Evolutionary conservation across 2,797 vertebrate genomes (phyloP).

Genomic region (Spinus pinus): DNA sequence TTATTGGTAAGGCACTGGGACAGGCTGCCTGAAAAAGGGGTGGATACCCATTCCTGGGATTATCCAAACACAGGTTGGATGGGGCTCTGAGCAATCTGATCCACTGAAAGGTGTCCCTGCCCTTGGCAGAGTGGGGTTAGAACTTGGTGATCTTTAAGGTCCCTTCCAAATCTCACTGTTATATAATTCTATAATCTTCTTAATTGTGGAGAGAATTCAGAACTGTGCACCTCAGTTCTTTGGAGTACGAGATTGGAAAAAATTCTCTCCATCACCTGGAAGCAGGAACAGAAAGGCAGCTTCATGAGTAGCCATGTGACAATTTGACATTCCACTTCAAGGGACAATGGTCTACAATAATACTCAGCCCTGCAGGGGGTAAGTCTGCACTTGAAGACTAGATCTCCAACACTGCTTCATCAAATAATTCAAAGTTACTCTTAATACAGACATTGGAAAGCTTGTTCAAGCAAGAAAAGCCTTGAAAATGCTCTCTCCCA

Average conservation of each 20-base stretch:
- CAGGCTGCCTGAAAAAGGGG: neutral
- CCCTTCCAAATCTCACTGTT: neutral
- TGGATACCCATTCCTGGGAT: neutral
- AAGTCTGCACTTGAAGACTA: neutral
- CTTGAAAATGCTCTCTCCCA: neutral
- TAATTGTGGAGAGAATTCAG: neutral
- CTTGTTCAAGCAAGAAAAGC: neutral
- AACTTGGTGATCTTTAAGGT: neutral
- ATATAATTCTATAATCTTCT: neutral
- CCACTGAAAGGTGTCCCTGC: neutral
- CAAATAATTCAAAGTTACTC: neutral
- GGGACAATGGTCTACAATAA: neutral
- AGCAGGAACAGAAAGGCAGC: neutral
- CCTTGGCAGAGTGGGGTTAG: neutral
- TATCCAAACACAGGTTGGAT: too few species aligned
- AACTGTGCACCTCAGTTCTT: neutral
- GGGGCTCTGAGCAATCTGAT: neutral
- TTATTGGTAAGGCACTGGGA: neutral
- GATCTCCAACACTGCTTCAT: neutral
- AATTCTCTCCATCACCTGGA: neutral
- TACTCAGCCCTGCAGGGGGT: neutral
- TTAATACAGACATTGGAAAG: neutral
- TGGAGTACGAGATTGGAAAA: accelerated
- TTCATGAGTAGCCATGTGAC: neutral
- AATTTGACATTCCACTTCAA: neutral